These are phyloP conservation scores for Phenacoccus solenopsis DNA, from an alignment of 1,140 invertebrate species.

Conservation along the genomic window DNA sequence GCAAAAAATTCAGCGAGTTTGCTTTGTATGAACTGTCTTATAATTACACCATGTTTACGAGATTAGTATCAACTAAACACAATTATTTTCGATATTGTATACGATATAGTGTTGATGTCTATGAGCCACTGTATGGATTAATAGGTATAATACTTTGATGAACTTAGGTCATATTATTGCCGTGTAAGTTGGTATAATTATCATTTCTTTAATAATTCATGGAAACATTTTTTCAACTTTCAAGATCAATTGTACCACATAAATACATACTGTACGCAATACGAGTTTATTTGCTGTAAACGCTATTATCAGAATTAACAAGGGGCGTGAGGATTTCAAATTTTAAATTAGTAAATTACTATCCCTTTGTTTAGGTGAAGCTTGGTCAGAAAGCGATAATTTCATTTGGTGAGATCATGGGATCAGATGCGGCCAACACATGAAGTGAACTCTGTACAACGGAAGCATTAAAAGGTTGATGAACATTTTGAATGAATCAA, in stretches of 20 bases:
- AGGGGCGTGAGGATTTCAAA: neutral
- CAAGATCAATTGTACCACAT: no score
- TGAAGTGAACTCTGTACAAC: no score
- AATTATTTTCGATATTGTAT: neutral
- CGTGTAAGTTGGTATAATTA: neutral
- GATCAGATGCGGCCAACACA: no score
- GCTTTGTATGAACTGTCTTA: no score
- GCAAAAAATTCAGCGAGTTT: no score
- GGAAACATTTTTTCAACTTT: neutral
- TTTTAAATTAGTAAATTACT: neutral
- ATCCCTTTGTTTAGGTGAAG: neutral
- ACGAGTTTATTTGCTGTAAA: no score
- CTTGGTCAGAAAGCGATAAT: neutral
- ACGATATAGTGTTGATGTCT: neutral
- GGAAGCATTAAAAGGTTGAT: no score
- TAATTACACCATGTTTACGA: neutral
- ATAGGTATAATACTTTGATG: neutral
- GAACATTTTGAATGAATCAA: no score
- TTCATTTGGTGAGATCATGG: neutral
- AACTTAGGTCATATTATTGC: neutral
- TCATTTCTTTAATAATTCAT: neutral
- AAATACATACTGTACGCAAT: no score
- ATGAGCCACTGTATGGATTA: neutral
- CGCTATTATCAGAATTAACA: neutral
- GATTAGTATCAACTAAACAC: neutral